These are phyloP conservation scores for Melipona quadrifasciata DNA, from an alignment of 1,140 invertebrate species.

Conservation along the genomic window DNA sequence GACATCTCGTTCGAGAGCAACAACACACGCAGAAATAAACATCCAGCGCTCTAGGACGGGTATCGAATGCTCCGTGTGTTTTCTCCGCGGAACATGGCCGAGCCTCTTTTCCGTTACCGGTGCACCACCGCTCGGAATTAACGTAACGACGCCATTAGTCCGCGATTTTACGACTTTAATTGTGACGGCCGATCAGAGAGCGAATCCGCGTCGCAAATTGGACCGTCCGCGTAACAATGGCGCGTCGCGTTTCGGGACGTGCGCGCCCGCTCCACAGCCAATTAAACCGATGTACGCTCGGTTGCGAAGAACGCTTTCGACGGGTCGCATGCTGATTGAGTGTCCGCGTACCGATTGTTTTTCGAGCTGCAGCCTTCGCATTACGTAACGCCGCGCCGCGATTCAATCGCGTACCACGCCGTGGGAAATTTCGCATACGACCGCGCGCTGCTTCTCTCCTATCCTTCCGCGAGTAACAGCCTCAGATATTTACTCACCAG, in stretches of 20 bases:
- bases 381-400: slow-evolving; percentile 28
- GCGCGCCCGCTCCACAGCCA: slow-evolving; percentile 47
- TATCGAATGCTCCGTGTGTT: neutral
- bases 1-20: neutral
- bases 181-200: slow-evolving; percentile 59
- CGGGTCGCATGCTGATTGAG: slow-evolving; percentile 49
- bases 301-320: slow-evolving; percentile 54
- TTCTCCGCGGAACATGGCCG: slow-evolving; percentile 9
- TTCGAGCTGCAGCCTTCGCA: slow-evolving; percentile 17
- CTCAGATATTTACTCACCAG: slow-evolving; percentile 11
- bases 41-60: too few relatives aligned
- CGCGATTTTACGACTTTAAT: slow-evolving; percentile 69
- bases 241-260: slow-evolving; percentile 50
- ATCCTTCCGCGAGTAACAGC: slow-evolving; percentile 14
- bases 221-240: slow-evolving; percentile 54
- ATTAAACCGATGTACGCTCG: slow-evolving; percentile 56
- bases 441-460: neutral
- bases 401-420: slow-evolving; percentile 28
- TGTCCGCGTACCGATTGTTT: slow-evolving; percentile 41
- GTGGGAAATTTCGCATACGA: slow-evolving; percentile 44
- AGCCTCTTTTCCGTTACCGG: neutral
- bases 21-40: neutral
- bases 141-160: slow-evolving; percentile 68
- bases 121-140: slow-evolving; percentile 51
- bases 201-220: slow-evolving; percentile 60